Evolutionary conservation across 2,888 invertebrate species (phyloP), one percentile per base, ranked within the genome.

Genomic region (Trimorus sp.): DNA sequence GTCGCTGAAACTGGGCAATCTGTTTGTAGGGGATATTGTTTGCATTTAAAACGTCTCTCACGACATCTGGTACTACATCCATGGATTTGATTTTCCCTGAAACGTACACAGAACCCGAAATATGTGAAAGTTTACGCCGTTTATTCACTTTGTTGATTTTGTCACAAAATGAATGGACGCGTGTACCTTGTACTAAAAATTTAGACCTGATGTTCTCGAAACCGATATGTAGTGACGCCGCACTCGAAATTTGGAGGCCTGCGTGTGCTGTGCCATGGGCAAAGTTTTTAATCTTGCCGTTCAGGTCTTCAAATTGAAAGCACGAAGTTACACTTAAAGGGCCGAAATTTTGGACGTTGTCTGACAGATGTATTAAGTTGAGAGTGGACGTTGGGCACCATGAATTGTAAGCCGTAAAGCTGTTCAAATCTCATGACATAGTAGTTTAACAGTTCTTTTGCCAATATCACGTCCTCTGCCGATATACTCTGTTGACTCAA

Each of bases 341-440:
- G 4, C 62, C 62, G 37, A 62, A 62, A 48, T 62, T 62, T 26
- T 26, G 26, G 4, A 62, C 62, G 37, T 62, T 62, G 7, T 62
- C 62, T 7, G 36, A 7, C 14, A 62, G 7, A 26, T 62, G 62
- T 1, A 7, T n/a, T 2, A 62, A 14, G 4, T n/a, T n/a, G n/a
- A n/a, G 1, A 8, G 11, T 62, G 62, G 0, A 62, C n/a, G 36
- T 62, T 62, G 7, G 62, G 37, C 36, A n/a, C 0, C 62, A 62
- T 62, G 8, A 36, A 0, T 36, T 26, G 12, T 36, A 48, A 0
- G n/a, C 62, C 62, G 45, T 62, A 62, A n/a, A 62, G 11, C n/a
- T n/a, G n/a, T 40, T 62, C 36, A n/a, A 62, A 62, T 26, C 45
- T 7, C 12, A 26, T 1, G 1, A 42, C 42, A 48, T 62, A 62